A percentile compares a stretch with the other conserved stretches of the same genome.
Conservation (phyloP, 1,140 invertebrate species). For the Polypedilum pembai region DNA sequence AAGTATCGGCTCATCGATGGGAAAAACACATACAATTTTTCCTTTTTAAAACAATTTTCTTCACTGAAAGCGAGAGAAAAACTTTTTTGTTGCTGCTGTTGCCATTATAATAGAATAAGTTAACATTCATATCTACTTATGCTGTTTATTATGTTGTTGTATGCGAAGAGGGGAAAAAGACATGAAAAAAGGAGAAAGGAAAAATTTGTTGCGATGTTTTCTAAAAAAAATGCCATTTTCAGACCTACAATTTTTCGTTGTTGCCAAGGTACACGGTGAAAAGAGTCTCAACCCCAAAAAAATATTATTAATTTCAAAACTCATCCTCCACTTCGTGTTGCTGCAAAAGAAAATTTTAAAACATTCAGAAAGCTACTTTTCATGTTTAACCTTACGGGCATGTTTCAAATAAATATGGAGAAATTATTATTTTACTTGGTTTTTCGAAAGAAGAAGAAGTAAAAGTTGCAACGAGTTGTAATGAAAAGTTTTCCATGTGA, state of each 20-base stretch:
- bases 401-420: no score
- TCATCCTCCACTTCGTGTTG: no score
- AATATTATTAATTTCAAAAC: no score
- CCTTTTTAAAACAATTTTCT: not conserved
- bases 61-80: not conserved
- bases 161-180: not conserved
- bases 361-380: no score
- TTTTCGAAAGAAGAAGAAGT: no score
- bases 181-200: not conserved
- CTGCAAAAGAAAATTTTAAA: no score
- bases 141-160: not conserved
- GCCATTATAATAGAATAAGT: not conserved
- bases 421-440: no score
- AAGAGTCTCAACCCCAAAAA: not conserved
- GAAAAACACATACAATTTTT: not conserved
- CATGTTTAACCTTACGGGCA: no score
- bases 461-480: no score
- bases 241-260: not conserved
- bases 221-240: constrained; percentile 4
- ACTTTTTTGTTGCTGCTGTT: not conserved
- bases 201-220: not conserved
- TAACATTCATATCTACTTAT: constrained; percentile 19
- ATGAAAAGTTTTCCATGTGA: no score
- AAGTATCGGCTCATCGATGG: not conserved
- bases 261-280: not conserved